Evolutionary conservation across 2,113 vertebrate genomes (phyloP), one percentile per base, ranked within the genome.

Genomic region (Bos javanicus): DNA sequence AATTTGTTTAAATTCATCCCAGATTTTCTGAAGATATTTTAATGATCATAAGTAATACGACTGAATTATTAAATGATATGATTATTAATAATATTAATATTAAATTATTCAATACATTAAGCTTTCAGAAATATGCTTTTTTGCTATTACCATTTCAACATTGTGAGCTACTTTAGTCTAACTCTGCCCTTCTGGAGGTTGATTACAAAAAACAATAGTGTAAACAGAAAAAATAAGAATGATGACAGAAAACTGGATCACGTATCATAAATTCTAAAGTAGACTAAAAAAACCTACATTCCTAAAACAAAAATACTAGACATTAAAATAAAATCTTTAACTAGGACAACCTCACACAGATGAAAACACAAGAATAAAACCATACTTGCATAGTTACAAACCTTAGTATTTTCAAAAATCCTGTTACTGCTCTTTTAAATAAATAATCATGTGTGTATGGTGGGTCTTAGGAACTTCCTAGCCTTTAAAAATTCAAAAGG

Each of bases 151-250:
- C 57, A 56, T 64, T 87, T 91, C 71, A 87, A 83, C 23, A 62
- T 5, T 46, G 13, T 88, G 26, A 96, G n/a, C 30, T 90, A 87
- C 71, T 96, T 93, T 91, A 94, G 85, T 87, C 82, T 94, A 86
- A 52, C 28, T 76, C 54, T 97, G n/a, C 52, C 33, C 67, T 95
- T 92, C 28, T 91, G 62, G 62, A 90, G 52, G 33, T 78, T 64
- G 62, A 62, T 92, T 85, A 67, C 26, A 43, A 86, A 81, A 62
- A 95, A 62, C n/a, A 39, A 48, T 13, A 94, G 67, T 90, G 76
- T 50, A 56, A 76, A 91, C 10, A 94, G 71, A 36, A 82, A 86
- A 85, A 50, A 87, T 17, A 95, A 95, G 83, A 93, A 57, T 62
- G 78, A 74, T 81, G 30, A 52, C 46, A 90, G 46, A 78, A 92